Conservation (phyloP, 2,888 invertebrate genomes). For the Girardia tigrina region DNA sequence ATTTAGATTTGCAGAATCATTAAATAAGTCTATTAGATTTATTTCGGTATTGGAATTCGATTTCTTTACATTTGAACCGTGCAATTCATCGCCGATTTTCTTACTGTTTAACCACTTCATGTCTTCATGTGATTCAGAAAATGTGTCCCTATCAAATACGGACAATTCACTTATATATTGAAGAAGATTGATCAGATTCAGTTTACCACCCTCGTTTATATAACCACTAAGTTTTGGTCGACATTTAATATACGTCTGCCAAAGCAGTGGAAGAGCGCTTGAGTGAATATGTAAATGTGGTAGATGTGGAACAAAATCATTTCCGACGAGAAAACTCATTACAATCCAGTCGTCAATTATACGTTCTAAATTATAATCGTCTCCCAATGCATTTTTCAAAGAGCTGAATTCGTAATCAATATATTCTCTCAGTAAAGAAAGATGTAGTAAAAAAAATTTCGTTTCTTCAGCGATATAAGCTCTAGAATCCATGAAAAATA, state of each 20-base stretch:
- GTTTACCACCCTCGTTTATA: constrained; percentile 38
- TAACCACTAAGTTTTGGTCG: constrained; percentile 70
- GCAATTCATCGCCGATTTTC: constrained; percentile 21
- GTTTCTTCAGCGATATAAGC: constrained; percentile 34
- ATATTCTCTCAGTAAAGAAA: constrained; percentile 79
- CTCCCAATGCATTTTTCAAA: constrained; percentile 43
- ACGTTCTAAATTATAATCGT: constrained; percentile 65
- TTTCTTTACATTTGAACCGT: not conserved
- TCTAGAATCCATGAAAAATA: constrained; percentile 25
- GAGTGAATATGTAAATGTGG: constrained; percentile 83
- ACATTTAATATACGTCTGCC: constrained; percentile 71
- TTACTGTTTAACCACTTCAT: constrained; percentile 31
- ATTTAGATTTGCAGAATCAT: not conserved
- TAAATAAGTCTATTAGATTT: not conserved
- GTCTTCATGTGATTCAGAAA: constrained; percentile 20
- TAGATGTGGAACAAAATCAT: constrained; percentile 89
- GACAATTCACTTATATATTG: not conserved
- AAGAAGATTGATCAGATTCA: not conserved
- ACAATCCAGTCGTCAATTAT: constrained; percentile 94
- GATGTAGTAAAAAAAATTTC: constrained; percentile 59
- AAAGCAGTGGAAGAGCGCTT: constrained; percentile 72
- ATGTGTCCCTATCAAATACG: constrained; percentile 8
- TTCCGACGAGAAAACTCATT: constrained; percentile 84
- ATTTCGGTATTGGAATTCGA: not conserved
- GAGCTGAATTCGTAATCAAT: constrained; percentile 71